Evolutionary conservation across 2,797 vertebrate genomes (phyloP), one percentile per base, ranked within the genome.

Genomic region (Lagodon rhomboides): DNA sequence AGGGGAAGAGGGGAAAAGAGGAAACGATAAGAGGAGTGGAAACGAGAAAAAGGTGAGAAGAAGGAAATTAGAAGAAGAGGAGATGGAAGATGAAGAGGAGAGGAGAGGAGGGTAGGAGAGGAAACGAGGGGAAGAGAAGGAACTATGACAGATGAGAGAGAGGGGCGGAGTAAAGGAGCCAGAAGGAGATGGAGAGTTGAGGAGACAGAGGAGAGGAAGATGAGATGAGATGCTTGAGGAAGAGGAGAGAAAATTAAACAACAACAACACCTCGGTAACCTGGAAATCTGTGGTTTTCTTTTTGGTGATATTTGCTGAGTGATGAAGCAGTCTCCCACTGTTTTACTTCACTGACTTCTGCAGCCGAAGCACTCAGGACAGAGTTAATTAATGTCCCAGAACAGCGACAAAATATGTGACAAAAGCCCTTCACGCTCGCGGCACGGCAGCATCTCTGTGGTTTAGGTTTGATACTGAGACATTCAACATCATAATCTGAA

Each of bases 351-450:
- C 30, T 8, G 3, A 18, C 62, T 27, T 17, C 47, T 61, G 6
- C 34, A 46, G 38, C 34, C 34, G 55, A 5, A 23, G 5, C 13
- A 43, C 18, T 11, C 38, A 8, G 34, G 49, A 62, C 22, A 11
- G 34, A 13, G 25, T 47, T 30, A 30, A 50, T 70, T 17, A 63
- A 55, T 55, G 41, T 55, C 64, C 34, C n/a, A n/a, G 30, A 50
- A 20, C 41, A 23, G 18, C 15, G 20, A 55, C 27, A 25, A 56
- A 74, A 38, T 27, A 64, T 30, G 27, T 63, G 23, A 6, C 54
- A 22, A 61, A 51, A 13, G 46, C 12, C 17, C 3, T 12, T 34
- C 12, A 18, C 11, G 44, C 34, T 11, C 25, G 25, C 15, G 44
- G 10, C 34, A 51, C 64, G 53, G 49, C 5, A 67, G 30, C 41